Percentiles rank a stretch among this genome's conserved stretches.
Conservation (phyloP, 2,888 invertebrate genomes). For the Athalia cordata region DNA sequence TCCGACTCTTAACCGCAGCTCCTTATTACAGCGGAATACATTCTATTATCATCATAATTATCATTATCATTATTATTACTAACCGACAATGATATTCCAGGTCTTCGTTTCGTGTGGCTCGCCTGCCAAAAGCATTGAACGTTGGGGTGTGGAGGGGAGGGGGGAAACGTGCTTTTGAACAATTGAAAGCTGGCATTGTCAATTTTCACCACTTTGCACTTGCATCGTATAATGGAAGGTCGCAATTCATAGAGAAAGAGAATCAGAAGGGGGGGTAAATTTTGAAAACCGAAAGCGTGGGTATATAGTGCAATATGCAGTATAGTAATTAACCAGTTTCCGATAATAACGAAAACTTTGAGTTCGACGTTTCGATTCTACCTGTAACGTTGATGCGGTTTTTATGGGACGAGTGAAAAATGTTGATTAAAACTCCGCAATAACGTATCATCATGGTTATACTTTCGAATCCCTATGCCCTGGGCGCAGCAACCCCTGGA, state of each 20-base stretch:
- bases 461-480: not conserved
- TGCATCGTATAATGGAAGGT: constrained; percentile 2
- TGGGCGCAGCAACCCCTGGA: not conserved
- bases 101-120: constrained; percentile 23
- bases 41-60: constrained; percentile 70
- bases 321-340: constrained; percentile 24
- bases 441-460: not conserved
- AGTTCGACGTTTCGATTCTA: not conserved
- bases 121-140: not conserved
- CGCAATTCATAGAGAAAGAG: constrained; percentile 9
- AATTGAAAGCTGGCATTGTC: constrained; percentile 33
- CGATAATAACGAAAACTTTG: not conserved
- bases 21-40: no score
- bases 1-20: no score
- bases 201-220: constrained; percentile 21
- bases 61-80: constrained; percentile 57
- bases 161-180: constrained; percentile 32
- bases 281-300: not conserved
- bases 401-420: no score
- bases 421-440: not conserved
- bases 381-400: not conserved
- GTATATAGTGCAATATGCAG: not conserved
- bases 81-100: not conserved
- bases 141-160: no score
- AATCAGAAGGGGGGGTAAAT: not conserved